Evolutionary conservation across 2,888 invertebrate species (phyloP), one percentile per base, ranked within the genome.

Genomic region (Taphrorychus bicolor): DNA sequence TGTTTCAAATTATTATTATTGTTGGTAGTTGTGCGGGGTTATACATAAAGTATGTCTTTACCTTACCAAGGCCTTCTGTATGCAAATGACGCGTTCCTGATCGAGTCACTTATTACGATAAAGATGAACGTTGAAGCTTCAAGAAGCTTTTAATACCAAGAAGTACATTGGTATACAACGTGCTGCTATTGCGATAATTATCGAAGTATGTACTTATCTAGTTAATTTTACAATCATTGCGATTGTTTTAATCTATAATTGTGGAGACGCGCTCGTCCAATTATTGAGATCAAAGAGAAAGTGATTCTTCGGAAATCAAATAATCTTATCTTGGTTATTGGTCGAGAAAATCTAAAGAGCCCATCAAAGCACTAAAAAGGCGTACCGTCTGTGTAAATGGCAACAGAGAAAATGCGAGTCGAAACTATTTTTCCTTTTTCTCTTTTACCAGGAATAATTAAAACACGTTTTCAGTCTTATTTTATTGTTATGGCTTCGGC

Each of bases 251-350:
- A 52, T 52, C n/a, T n/a, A n/a, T n/a, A n/a, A n/a, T 42, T 60
- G 52, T 60, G 22, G 41, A 52, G n/a, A n/a, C 16, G 52, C 18
- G 40, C 21, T 60, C n/a, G n/a, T 51, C 32, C 32, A 32, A 7
- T 45, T 45, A 54, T 61, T 53, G 9, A 48, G 61, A 54, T 49
- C 57, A 57, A 59, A 64, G 63, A 64, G 63, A 64, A 64, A 64
- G 63, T 58, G 42, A 58, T 58, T 49, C 57, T 42, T 58, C 41
- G 21, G 52, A 64, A 62, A 64, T 64, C 32, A 51, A 58, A 32
- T 32, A 32, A 32, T 32, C 32, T 32, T 32, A 32, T 32, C 32
- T 32, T 11, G 32, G 11, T 32, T 32, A 32, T 32, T 32, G 32
- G 32, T 45, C 40, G 63, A 57, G 63, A 63, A 57, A 63, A 63